Evolutionary conservation across 2,113 vertebrate genomes (phyloP), one percentile per base, ranked within the genome.

Genomic region (Neogobius melanostomus): DNA sequence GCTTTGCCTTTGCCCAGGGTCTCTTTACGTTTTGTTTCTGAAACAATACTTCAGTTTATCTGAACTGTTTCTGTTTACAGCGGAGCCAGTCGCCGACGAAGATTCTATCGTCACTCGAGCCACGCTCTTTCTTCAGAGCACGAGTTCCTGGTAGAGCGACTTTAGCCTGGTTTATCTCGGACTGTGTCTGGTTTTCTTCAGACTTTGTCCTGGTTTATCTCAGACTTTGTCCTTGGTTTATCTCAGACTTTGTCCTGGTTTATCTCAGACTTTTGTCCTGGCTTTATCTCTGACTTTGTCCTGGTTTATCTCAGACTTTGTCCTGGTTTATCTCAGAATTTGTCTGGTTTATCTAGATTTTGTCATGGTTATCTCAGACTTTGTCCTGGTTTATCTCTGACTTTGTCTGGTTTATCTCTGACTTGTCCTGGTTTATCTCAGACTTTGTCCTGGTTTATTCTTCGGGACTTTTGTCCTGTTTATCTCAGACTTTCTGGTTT

Each of bases 41-140:
- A 21, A 36, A 36, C 28, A 5, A 36, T 2, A 36, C n/a, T n/a
- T n/a, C 28, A 4, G 28, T 36, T 36, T 36, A 36, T 36, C 28
- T 36, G 28, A 36, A 36, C 8, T 67, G 15, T 67, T 12, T 77
- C 14, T 73, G 46, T 66, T n/a, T 51, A 10, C 56, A 59, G 89
- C 83, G 72, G 80, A 79, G 77, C 83, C 89, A 71, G 89, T 87
- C 14, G 46, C 75, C 21, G 76, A 79, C 60, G 89, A 91, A 82
- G 85, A 89, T 48, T 79, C 83, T 1, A 66, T 28, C 64, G 89
- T 91, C 48, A 86, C 79, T 15, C 52, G 81, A 76, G 89, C 89
- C 0, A 91, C 89, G 66, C 89, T 91, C 69, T n/a, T 91, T 89
- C 69, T 87, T 91, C 75, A 83, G 89, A 76, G 89, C n/a, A 91